Base-by-base conservation (phyloP, 2,797 vertebrate species). In the Eidolon dupreanum region DNA sequence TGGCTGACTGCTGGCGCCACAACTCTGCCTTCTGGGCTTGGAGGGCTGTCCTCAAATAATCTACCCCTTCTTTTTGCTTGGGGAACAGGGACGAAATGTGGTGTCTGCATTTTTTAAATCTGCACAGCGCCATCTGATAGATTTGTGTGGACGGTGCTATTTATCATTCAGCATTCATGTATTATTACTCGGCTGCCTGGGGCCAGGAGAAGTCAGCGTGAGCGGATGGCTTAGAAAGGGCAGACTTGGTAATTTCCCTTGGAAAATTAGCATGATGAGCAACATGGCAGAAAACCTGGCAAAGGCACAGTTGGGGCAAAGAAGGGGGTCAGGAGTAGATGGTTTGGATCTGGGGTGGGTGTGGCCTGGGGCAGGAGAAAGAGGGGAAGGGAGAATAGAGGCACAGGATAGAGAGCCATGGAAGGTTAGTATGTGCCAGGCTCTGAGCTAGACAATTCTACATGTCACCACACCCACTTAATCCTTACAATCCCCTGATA, bases 91-190 rank as follows among this genome's bases (percentile, higher is more conserved):
- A 41, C 1, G 4, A 83, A 93, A 94, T 73, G 78, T 91, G 83
- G 73, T 46, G 63, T 88, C 90, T 95, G 94, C 86, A 78, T 95
- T 92, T 97, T 94, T 94, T 81, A 93, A 96, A 73, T 84, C 70
- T 84, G 59, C 28, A 28, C 51, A 28, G 83, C 1, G 1, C 88
- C 93, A 70, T 94, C 79, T 94, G 97, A 94, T 61, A 97, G 93
- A 97, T 97, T 65, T 93, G 74, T 93, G 95, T 91, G 96, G 95
- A 96, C 0, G 73, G 94, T 70, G 95, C 93, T 93, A 97, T 96
- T 96, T 96, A 93, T 97, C 97, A 97, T 97, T 93, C 97, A 95
- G 95, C 65, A 41, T 93, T 96, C 96, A 95, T 96, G 95, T 97
- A 96, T 97, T 96, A 96, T 97, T 97, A 95, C 96, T 96, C 92